Percentiles rank a stretch among this genome's conserved stretches.
Evolutionary conservation across 2,888 invertebrate species (phyloP).

Genomic region (Ophion ellenae): DNA sequence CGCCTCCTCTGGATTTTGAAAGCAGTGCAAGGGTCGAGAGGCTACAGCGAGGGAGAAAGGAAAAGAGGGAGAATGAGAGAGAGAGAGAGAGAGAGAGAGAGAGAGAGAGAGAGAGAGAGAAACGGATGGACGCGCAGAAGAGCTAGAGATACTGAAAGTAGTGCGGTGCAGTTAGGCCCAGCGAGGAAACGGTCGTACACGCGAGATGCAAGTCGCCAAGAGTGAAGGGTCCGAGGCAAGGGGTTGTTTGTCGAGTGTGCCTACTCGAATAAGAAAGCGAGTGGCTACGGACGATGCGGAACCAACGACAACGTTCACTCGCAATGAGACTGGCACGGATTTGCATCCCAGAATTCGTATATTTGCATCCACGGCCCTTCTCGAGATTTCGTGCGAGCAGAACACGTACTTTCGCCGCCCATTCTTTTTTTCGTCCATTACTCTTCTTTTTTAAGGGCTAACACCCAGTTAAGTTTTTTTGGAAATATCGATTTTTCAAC

Average conservation of each 20-base stretch:
- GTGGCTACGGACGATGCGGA: constrained; percentile 39
- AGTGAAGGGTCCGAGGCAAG: constrained; percentile 24
- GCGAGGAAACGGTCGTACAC: constrained; percentile 17
- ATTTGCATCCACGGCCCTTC: constrained; percentile 48
- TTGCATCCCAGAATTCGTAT: constrained; percentile 26
- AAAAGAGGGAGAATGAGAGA: neutral
- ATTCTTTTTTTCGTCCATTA: constrained; percentile 20
- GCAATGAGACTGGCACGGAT: constrained; percentile 42
- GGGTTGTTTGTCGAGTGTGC: constrained; percentile 36
- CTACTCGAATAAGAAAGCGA: constrained; percentile 60
- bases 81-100: neutral
- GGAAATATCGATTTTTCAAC: no score
- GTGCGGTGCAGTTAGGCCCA: constrained; percentile 17
- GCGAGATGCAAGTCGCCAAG: constrained; percentile 6
- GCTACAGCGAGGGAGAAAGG: constrained; percentile 3
- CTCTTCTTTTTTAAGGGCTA: neutral
- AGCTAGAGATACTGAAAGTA: constrained; percentile 15
- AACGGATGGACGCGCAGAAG: neutral
- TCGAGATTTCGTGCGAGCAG: constrained; percentile 17
- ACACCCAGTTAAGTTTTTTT: no score
- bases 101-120: neutral
- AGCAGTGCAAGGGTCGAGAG: constrained; percentile 14
- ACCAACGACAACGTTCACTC: constrained; percentile 45
- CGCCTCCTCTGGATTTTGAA: constrained; percentile 26
- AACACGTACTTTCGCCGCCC: neutral